Base-by-base conservation (phyloP, 2,888 invertebrate genomes). In the Atethmia centrago region DNA sequence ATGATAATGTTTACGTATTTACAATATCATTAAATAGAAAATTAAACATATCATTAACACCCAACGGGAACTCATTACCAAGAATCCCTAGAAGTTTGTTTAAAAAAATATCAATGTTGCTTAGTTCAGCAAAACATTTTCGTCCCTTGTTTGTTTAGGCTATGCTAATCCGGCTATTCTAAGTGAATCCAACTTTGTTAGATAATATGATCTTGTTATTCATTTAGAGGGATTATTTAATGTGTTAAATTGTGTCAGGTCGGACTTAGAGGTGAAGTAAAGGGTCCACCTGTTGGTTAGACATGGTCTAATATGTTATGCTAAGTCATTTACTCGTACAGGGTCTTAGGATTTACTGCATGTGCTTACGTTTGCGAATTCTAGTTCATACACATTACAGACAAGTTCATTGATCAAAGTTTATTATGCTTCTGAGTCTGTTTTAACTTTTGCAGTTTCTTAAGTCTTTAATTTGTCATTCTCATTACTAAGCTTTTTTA, bases 231-330 rank as follows among this genome's bases (percentile, higher is more conserved):
- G 51, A 59, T 71, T 71, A 82, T 68, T 69, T 64, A 67, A 47
- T 66, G 42, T 79, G 45, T 56, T 59, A 47, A 77, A 82, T 84
- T 65, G 64, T 79, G 63, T 80, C 72, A 77, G 83, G 71, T 80
- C 28, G 58, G 62, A 53, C 45, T 64, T 66, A 67, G 47, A 81
- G 78, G 81, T 79, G 40, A 86, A 82, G 76, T 77, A 77, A 85
- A 86, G 36, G 82, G 77, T 59, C 81, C 71, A 80, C 77, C 72
- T 80, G 72, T 73, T 72, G 0, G 45, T 40, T 12, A 58, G 67
- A 82, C 71, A 78, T 84, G 61, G 82, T 73, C 73, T 74, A 68
- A 78, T 83, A 71, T 80, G 66, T 76, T 80, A 73, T 71, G 63
- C 45, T 67, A 72, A 72, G 53, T 63, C 45, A 53, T 80, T 74